These are phyloP conservation scores for Orthonevra nobilis DNA, from an alignment of 2,888 invertebrate species.

Conservation along the genomic window DNA sequence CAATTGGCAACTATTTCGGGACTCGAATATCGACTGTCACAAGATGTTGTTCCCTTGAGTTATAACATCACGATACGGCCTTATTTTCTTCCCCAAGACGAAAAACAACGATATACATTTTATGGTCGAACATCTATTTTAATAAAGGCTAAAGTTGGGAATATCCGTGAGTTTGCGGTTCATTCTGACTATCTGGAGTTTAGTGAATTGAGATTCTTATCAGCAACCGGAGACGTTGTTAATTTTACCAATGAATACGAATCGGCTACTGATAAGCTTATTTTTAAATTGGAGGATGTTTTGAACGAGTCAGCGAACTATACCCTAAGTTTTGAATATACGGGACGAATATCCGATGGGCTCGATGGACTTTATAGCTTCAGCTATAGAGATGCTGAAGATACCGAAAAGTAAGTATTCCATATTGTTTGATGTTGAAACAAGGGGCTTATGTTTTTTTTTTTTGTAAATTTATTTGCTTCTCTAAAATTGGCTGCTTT, in stretches of 20 bases:
- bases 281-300: constrained; percentile 77
- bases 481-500: no score
- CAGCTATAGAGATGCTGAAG: constrained; percentile 72
- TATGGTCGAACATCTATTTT: constrained; percentile 80
- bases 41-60: constrained; percentile 80
- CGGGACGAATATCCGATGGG: constrained; percentile 80
- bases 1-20: background rate
- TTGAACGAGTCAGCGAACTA: constrained; percentile 78
- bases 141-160: constrained; percentile 78
- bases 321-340: constrained; percentile 80
- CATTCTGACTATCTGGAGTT: constrained; percentile 78
- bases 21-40: constrained; percentile 74
- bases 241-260: constrained; percentile 71
- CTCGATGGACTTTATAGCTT: constrained; percentile 74
- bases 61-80: constrained; percentile 82
- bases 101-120: constrained; percentile 72
- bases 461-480: no score
- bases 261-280: constrained; percentile 79
- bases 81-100: constrained; percentile 76
- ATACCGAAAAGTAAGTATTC: constrained; percentile 70
- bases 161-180: constrained; percentile 80
- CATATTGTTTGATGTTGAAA: no score
- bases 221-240: constrained; percentile 30
- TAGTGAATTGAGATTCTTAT: constrained; percentile 18
- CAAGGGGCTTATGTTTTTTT: no score